Evolutionary conservation across 2,797 vertebrate genomes (phyloP).

Genomic region (Scleropages formosus): DNA sequence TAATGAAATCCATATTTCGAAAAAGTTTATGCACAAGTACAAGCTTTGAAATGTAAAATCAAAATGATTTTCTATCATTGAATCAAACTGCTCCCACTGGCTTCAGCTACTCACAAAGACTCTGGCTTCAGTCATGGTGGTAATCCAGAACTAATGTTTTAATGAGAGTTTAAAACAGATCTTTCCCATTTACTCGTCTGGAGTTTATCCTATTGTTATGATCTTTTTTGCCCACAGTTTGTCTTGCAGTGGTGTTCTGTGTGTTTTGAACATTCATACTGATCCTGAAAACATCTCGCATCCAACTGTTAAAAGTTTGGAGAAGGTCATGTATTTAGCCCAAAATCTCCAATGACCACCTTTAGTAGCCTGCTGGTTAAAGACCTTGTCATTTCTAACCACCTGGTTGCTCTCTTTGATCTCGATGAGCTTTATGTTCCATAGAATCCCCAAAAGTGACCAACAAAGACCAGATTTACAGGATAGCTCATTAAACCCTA

Average conservation of each 20-base stretch:
- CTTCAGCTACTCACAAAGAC: not conserved
- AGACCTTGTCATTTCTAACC: not conserved
- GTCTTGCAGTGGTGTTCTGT: too few species aligned
- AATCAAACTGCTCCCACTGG: conserved; percentile 22
- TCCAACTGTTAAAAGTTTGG: conserved; percentile 4
- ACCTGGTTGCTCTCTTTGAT: not conserved
- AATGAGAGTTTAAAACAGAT: conserved; percentile 11
- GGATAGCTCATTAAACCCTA: not conserved
- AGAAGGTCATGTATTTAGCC: not conserved
- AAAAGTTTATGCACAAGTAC: conserved; percentile 18
- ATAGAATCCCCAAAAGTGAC: not conserved
- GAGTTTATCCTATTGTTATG: conserved; percentile 2
- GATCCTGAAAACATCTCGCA: not conserved
- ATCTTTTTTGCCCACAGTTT: conserved; percentile 12
- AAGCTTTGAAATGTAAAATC: conserved; percentile 1
- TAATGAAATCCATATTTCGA: conserved; percentile 8
- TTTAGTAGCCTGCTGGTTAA: conserved; percentile 14
- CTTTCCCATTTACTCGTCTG: not conserved
- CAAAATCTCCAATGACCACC: not conserved
- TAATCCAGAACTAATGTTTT: conserved; percentile 6
- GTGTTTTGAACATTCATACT: not conserved
- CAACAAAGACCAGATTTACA: not conserved
- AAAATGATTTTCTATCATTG: conserved; percentile 7
- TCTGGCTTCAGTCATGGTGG: not conserved
- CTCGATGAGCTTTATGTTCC: not conserved